Evolutionary conservation across 1,140 invertebrate genomes (phyloP).

Genomic region (fruit fly (Drosophila melanogaster)): DNA sequence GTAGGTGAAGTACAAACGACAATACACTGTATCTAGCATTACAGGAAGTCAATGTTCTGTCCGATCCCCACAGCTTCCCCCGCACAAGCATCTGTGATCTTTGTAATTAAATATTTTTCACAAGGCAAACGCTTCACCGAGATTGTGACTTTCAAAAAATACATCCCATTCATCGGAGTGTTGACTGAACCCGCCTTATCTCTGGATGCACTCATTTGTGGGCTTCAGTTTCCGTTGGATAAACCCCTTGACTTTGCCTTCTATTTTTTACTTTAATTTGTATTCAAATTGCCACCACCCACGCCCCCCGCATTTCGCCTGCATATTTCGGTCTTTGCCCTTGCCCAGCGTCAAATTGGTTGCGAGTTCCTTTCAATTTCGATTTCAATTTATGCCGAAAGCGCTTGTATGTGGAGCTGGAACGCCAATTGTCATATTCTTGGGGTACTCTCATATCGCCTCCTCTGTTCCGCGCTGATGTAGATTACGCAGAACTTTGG

Average conservation of each 20-base stretch:
- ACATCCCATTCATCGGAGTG: slow-evolving; percentile 23
- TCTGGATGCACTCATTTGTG: slow-evolving; percentile 25
- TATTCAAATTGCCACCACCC: slow-evolving; percentile 21
- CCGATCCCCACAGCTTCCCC: background rate
- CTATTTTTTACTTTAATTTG: slow-evolving; percentile 25
- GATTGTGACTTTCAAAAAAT: slow-evolving; percentile 29
- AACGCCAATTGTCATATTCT: slow-evolving; percentile 24
- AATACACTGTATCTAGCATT: slow-evolving; percentile 21
- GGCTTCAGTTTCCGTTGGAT: slow-evolving; percentile 56
- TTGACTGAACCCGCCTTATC: background rate
- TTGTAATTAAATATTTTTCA: slow-evolving; percentile 69
- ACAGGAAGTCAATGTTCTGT: slow-evolving; percentile 63
- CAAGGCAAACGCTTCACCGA: slow-evolving; percentile 14
- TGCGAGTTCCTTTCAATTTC: slow-evolving; percentile 34
- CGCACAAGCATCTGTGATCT: slow-evolving; percentile 22
- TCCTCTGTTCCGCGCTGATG: slow-evolving; percentile 51
- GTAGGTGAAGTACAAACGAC: slow-evolving; percentile 60
- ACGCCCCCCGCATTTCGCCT: slow-evolving; percentile 29
- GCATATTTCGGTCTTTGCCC: slow-evolving; percentile 44
- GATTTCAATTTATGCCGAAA: slow-evolving; percentile 76
- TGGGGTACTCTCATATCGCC: slow-evolving; percentile 23
- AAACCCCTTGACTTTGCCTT: slow-evolving; percentile 34
- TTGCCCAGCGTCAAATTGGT: slow-evolving; percentile 29
- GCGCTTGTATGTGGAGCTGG: background rate
- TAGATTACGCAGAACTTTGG: slow-evolving; percentile 74